Evolutionary conservation across 2,113 vertebrate genomes (phyloP).

Genomic region (Xiphophorus maculatus): DNA sequence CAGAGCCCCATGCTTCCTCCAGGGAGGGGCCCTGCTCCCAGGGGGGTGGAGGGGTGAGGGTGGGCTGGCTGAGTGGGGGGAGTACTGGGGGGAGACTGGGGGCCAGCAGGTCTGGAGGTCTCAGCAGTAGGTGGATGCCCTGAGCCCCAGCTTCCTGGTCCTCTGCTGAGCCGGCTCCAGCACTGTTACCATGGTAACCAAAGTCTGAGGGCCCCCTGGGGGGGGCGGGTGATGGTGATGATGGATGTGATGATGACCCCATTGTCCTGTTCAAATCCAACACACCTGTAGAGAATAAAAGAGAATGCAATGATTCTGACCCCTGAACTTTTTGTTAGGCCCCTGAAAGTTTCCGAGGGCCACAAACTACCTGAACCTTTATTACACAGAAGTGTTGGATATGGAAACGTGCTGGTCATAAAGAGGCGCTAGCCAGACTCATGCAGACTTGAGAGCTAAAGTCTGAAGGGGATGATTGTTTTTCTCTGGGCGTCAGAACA

Average conservation of each 20-base stretch:
- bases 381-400: no score
- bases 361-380: not conserved
- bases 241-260: slow-evolving; percentile 31
- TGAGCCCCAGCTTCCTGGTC: slow-evolving; percentile 74
- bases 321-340: not conserved
- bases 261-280: slow-evolving; percentile 47
- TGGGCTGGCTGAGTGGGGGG: slow-evolving; percentile 72
- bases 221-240: slow-evolving; percentile 33
- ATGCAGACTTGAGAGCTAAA: no score
- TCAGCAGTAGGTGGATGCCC: slow-evolving; percentile 80
- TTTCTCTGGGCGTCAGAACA: no score
- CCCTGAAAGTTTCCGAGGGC: no score
- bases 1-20: slow-evolving; percentile 86
- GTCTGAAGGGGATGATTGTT: no score
- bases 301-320: not conserved
- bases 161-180: slow-evolving; percentile 39
- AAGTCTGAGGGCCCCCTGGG: slow-evolving; percentile 28
- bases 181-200: slow-evolving; percentile 44
- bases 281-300: slow-evolving; percentile 34
- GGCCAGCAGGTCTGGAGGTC: slow-evolving; percentile 77
- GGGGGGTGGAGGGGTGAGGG: slow-evolving; percentile 73
- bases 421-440: no score
- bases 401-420: no score
- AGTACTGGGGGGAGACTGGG: slow-evolving; percentile 77
- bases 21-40: slow-evolving; percentile 71